Evolutionary conservation across 2,797 vertebrate genomes (phyloP).

Genomic region (Sebastes diploproa): DNA sequence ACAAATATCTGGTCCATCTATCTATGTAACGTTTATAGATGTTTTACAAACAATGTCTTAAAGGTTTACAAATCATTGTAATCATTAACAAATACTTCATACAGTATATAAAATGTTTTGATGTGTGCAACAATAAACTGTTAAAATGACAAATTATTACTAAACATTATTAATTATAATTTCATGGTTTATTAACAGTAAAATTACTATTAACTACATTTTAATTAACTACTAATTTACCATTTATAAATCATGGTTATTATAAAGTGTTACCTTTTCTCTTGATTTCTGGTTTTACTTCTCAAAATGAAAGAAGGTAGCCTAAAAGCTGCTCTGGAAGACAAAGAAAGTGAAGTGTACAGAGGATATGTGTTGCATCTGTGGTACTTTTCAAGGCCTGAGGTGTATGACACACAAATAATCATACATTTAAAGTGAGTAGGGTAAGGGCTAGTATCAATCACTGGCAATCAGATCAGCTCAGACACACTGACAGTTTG

Average conservation of each 20-base stretch:
- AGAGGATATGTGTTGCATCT: neutral
- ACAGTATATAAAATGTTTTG: too few species aligned
- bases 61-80: too few species aligned
- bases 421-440: neutral
- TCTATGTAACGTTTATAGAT: too few species aligned
- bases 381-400: neutral
- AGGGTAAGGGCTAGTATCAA: neutral
- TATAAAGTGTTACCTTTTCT: neutral
- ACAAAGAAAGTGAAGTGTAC: neutral
- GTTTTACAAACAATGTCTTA: neutral
- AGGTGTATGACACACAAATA: neutral
- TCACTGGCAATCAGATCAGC: constrained; percentile 1
- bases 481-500: constrained; percentile 8
- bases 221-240: too few species aligned
- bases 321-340: neutral
- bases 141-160: too few species aligned
- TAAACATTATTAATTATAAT: too few species aligned
- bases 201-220: too few species aligned
- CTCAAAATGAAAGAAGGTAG: neutral
- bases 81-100: too few species aligned
- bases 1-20: too few species aligned
- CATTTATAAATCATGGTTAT: neutral
- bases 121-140: too few species aligned
- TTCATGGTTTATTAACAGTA: too few species aligned
- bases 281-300: neutral